Base-by-base conservation (phyloP, 2,888 invertebrate genomes). In the Marasmarcha lunaedactyla region DNA sequence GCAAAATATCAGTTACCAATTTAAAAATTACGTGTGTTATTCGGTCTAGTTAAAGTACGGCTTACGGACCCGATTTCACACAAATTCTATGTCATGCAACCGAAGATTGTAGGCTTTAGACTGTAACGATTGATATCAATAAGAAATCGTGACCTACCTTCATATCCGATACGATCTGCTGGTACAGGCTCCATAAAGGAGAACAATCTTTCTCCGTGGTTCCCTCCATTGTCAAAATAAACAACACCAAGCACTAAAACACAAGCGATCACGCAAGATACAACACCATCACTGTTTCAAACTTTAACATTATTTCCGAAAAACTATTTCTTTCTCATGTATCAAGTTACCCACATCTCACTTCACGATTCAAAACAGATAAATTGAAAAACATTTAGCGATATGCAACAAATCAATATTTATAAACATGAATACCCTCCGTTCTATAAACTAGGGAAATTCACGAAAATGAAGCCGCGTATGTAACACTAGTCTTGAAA, bases 81-180 rank as follows among this genome's bases (percentile, higher is more conserved):
- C 48, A 46, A 39, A 53, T 30, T 30, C 30, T 30, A 11, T 30
- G 30, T 30, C 30, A 11, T 5, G 25, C 25, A 25, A 6, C 2
- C 30, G 30, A 3, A 20, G 30, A 9, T 30, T 9, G n/a, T 9
- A 30, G 2, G 11, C 30, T 10, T 2, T n/a, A 10, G 9, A 30
- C n/a, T 30, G 30, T 30, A 30, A 30, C 30, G 30, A n/a, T 30
- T 30, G 11, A 3, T 11, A 30, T 11, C 11, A 30, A 30, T 30
- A 30, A 4, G 9, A n/a, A 30, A 30, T 30, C 44, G 40, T 51
- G 54, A 76, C 88, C 85, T 87, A 97, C 97, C 93, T 97, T 97
- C 93, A 98, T 93, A 73, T 98, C 98, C 63, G 91, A 91, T 59
- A 98, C 91, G 57, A 98, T 95, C 74, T 95, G 94, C 79, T 97